phyloP scores from a whole-genome alignment of 2,797 vertebrate species.

The Sebastes iracundus region DNA sequence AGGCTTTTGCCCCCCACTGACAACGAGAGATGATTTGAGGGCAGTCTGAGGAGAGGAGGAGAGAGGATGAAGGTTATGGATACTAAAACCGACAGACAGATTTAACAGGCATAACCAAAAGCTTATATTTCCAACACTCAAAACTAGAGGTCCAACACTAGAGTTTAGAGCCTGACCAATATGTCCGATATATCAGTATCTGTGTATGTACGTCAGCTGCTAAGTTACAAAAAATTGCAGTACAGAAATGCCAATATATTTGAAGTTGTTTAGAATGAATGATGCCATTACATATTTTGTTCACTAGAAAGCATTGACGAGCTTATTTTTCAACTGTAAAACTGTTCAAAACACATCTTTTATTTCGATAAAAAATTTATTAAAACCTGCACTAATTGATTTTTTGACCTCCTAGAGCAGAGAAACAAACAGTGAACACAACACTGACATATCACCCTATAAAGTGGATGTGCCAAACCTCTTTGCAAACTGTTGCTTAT shows the following conservation, averaged over 20 bases:
- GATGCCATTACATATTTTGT: too few relatives aligned
- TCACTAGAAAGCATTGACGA: too few relatives aligned
- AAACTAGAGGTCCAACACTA: background rate
- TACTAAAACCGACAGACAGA: background rate
- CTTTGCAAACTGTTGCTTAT: too few relatives aligned
- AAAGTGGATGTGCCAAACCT: too few relatives aligned
- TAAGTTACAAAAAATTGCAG: too few relatives aligned
- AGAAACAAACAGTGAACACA: too few relatives aligned
- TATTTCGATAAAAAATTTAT: background rate
- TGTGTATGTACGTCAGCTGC: too few relatives aligned
- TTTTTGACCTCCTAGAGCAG: background rate
- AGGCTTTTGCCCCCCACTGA: constrained; percentile 86
- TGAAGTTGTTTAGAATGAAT: too few relatives aligned
- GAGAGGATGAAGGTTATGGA: background rate
- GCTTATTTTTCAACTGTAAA: background rate
- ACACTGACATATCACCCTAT: too few relatives aligned
- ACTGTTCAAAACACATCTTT: background rate
- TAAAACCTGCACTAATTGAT: background rate
- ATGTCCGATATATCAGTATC: background rate
- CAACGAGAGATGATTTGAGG: constrained; percentile 89
- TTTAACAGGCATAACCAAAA: background rate
- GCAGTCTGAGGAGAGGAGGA: constrained; percentile 80
- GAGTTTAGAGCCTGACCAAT: background rate
- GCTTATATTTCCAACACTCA: background rate
- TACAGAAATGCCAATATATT: too few relatives aligned